Evolutionary conservation across 2,797 vertebrate genomes (phyloP).

Genomic region (Xenopus petersii): DNA sequence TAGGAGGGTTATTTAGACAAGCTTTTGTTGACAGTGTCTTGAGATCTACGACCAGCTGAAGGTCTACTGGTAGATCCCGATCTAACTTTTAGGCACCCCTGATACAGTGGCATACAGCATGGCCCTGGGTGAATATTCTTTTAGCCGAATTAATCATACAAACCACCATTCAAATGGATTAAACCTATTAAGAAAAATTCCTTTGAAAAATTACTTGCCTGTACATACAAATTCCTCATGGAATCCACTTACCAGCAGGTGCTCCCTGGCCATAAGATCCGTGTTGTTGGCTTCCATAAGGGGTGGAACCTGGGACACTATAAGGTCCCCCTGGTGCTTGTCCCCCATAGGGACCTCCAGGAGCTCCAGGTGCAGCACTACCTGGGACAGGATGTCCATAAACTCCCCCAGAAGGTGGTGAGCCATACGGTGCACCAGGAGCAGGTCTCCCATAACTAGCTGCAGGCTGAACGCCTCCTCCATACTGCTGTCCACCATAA

Average conservation of each 20-base stretch:
- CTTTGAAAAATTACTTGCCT: no score
- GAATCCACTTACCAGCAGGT: conserved; percentile 64
- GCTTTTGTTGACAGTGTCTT: no score
- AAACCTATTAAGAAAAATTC: no score
- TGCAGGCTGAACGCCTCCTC: conserved; percentile 51
- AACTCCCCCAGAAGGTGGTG: conserved; percentile 60
- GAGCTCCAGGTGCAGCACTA: conserved; percentile 50
- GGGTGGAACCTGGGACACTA: conserved; percentile 41
- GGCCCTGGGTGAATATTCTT: no score
- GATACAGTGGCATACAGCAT: no score
- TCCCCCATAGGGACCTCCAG: conserved; percentile 59
- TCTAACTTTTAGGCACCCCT: no score
- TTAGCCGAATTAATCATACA: no score
- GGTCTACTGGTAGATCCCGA: no score
- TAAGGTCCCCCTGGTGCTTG: conserved; percentile 56
- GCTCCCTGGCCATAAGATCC: conserved; percentile 68
- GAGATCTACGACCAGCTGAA: no score
- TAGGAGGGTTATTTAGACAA: no score
- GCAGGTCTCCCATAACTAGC: conserved; percentile 62
- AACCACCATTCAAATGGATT: no score
- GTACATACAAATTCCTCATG: no score
- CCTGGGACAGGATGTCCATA: conserved; percentile 60
- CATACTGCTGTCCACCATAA: conserved; percentile 51
- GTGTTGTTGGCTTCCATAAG: conserved; percentile 53
- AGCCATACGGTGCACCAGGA: conserved; percentile 66